Evolutionary conservation across 2,888 invertebrate species (phyloP).

Genomic region (Conops quadrifasciatus): DNA sequence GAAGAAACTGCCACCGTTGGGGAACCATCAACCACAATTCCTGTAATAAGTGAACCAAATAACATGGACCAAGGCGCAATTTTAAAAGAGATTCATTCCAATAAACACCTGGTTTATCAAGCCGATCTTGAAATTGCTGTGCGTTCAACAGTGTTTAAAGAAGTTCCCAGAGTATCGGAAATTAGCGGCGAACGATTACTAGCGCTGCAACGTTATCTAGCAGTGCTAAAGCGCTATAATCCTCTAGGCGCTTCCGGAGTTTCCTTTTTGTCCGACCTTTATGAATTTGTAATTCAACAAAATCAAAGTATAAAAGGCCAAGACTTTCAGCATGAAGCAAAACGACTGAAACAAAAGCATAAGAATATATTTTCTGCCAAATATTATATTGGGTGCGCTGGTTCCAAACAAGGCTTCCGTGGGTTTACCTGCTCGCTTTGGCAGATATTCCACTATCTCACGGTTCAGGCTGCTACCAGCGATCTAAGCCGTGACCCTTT

Average conservation of each 20-base stretch:
- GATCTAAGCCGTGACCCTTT: conserved; percentile 69
- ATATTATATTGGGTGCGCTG: conserved; percentile 83
- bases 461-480: conserved; percentile 75
- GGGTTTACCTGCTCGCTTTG: conserved; percentile 96
- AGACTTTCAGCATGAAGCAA: conserved; percentile 69
- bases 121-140: conserved; percentile 89
- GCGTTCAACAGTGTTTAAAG: conserved; percentile 82
- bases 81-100: conserved; percentile 54
- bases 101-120: conserved; percentile 75
- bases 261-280: conserved; percentile 72
- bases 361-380: conserved; percentile 67
- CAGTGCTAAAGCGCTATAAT: conserved; percentile 78
- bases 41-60: neutral
- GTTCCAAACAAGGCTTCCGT: conserved; percentile 76
- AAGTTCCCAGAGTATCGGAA: conserved; percentile 76
- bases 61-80: conserved; percentile 40
- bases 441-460: conserved; percentile 92
- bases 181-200: conserved; percentile 77
- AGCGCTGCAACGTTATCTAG: conserved; percentile 79
- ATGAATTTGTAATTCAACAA: conserved; percentile 67
- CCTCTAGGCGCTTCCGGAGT: conserved; percentile 78
- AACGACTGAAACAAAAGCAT: conserved; percentile 68
- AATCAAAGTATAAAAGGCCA: conserved; percentile 70
- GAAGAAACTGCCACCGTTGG: conserved; percentile 42
- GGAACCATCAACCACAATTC: neutral